Conservation (phyloP, 2,888 invertebrate genomes). For the Caenorhabditis macrosperma region DNA sequence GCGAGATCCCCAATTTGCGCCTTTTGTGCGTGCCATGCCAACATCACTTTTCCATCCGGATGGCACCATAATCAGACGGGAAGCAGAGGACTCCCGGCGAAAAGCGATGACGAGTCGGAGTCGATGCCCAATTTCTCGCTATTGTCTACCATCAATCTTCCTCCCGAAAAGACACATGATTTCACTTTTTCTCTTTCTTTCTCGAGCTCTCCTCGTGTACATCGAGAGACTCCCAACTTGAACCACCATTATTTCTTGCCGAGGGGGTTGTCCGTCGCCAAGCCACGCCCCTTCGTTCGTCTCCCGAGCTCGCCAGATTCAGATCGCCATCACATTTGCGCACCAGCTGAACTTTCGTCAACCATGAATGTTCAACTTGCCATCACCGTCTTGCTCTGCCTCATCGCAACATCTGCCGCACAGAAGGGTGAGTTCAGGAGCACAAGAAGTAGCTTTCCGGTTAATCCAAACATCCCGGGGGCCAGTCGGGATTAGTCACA, state of each 20-base stretch:
- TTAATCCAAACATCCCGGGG: background rate
- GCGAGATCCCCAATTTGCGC: slow-evolving; percentile 57
- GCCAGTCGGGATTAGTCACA: background rate
- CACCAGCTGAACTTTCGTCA: slow-evolving; percentile 43
- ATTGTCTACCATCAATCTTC: slow-evolving; percentile 59
- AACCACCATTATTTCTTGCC: slow-evolving; percentile 45
- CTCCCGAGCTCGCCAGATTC: slow-evolving; percentile 45
- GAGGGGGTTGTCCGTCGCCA: slow-evolving; percentile 35
- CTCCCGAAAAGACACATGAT: slow-evolving; percentile 48
- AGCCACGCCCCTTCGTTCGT: slow-evolving; percentile 40
- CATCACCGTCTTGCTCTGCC: slow-evolving; percentile 50
- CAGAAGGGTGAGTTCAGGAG: slow-evolving; percentile 45
- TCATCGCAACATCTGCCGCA: slow-evolving; percentile 46
- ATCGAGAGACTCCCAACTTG: slow-evolving; percentile 33
- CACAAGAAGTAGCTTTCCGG: background rate
- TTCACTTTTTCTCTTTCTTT: slow-evolving; percentile 38
- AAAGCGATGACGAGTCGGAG: slow-evolving; percentile 50
- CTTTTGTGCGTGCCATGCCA: slow-evolving; percentile 63
- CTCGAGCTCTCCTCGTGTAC: slow-evolving; percentile 33
- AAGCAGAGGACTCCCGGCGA: slow-evolving; percentile 30
- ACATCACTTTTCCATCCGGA: slow-evolving; percentile 58
- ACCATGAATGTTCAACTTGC: slow-evolving; percentile 53
- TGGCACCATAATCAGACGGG: slow-evolving; percentile 39
- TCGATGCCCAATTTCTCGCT: slow-evolving; percentile 48
- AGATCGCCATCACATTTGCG: slow-evolving; percentile 50